Conservation (phyloP, 2,888 invertebrate species). For the Eulithis prunata region DNA sequence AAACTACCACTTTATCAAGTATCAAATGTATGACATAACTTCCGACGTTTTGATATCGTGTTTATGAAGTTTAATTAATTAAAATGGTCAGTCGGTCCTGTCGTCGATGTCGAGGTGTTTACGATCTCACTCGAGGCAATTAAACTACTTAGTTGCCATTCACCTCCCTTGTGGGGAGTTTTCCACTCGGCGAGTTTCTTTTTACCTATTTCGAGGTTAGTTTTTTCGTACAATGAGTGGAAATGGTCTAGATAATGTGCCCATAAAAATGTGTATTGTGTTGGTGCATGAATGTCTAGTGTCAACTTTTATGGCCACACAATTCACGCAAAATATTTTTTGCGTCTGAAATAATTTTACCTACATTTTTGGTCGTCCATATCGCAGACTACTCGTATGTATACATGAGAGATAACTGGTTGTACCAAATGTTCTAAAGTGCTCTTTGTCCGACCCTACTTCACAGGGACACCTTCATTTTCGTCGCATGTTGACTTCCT, state of each 20-base stretch:
- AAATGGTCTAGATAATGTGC: background rate
- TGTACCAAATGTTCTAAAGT: background rate
- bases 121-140: constrained; percentile 30
- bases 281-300: background rate
- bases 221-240: constrained; percentile 13
- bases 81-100: constrained; percentile 33
- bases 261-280: constrained; percentile 5
- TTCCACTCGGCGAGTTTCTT: constrained; percentile 12
- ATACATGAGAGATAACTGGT: no score
- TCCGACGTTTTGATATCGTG: constrained; percentile 6
- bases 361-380: no score
- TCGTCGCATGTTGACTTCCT: constrained; percentile 37
- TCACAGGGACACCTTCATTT: constrained; percentile 34
- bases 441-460: constrained; percentile 28
- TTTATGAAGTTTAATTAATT: constrained; percentile 41
- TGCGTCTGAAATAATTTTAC: background rate
- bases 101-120: constrained; percentile 33
- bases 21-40: background rate
- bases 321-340: background rate
- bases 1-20: background rate
- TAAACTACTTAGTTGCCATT: constrained; percentile 39
- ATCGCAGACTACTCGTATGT: no score
- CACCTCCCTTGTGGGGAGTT: constrained; percentile 24
- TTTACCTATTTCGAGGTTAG: constrained; percentile 15
- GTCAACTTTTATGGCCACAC: background rate